Evolutionary conservation across 2,888 invertebrate species (phyloP), one percentile per base, ranked within the genome.

Genomic region (Drosophila sordidapex): DNA sequence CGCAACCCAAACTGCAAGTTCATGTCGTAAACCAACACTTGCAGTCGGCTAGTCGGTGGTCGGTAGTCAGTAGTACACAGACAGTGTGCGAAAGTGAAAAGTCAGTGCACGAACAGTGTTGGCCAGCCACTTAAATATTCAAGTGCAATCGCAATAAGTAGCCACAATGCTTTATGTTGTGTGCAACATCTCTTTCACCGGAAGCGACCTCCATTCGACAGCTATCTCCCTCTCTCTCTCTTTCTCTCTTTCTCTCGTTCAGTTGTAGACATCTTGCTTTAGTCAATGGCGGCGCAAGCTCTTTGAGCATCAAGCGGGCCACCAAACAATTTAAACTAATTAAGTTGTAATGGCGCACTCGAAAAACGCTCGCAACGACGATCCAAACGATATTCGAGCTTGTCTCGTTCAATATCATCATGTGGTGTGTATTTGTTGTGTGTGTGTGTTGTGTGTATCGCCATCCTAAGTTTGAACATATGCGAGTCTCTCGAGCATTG

Each of bases 261-360:
- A 1, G 21, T 21, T n/a, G 29, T 38, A 33, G 38, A 27, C 51
- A 48, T 63, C 57, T 65, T 35, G 27, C 40, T 49, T 35, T 65
- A 59, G 53, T 56, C 46, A 82, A 74, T 78, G 79, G 79, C 85
- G 82, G 74, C 65, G 15, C 40, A n/a, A 56, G 51, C 81, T 66
- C 74, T 82, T 81, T 81, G 82, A 81, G 75, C 87, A 65, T 75
- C 64, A 5, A 31, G 68, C 77, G 70, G 74, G 35, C 49, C 72
- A 60, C 58, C 72, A 85, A 86, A 90, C 90, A 91, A 91, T 87
- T 91, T 90, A 75, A 87, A 86, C 87, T 87, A 87, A 87, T 87
- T 87, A 90, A 87, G 89, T 86, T 85, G 88, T 87, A 87, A 87
- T 87, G 83, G 90, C 79, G 87, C 72, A 84, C 90, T 90, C 90